These are phyloP conservation scores for Otolemur garnettii DNA, from an alignment of 2,113 vertebrate genomes.

Conservation along the genomic window DNA sequence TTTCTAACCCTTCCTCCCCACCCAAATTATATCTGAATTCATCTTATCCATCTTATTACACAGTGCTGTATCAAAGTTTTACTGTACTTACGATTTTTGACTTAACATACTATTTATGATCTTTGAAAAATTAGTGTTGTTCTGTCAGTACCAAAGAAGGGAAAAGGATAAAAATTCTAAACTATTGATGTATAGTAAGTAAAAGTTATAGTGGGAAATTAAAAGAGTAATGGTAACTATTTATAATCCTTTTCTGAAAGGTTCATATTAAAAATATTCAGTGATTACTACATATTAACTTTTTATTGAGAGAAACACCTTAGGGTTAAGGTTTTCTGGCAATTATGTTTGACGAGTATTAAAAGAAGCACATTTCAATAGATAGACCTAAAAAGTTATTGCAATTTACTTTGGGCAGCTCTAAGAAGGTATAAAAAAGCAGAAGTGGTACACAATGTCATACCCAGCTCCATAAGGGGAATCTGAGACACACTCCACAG, in stretches of 20 bases:
- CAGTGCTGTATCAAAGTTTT: neutral
- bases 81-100: neutral
- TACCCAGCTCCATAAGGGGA: neutral
- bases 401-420: neutral
- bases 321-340: neutral
- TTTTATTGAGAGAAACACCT: neutral
- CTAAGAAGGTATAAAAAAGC: neutral
- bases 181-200: neutral
- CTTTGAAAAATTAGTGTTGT: slow-evolving; percentile 36
- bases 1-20: neutral
- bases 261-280: neutral
- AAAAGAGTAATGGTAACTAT: neutral
- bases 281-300: neutral
- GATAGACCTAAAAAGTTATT: neutral
- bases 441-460: neutral
- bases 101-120: slow-evolving; percentile 1
- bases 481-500: neutral
- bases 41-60: neutral
- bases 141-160: neutral
- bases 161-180: neutral
- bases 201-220: neutral
- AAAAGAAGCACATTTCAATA: slow-evolving; percentile 33
- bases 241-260: slow-evolving; percentile 3
- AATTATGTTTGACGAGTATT: neutral
- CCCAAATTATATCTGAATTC: slow-evolving; percentile 41